phyloP scores from a whole-genome alignment of 1,140 invertebrate species.

The Trachymyrmex septentrionalis region DNA sequence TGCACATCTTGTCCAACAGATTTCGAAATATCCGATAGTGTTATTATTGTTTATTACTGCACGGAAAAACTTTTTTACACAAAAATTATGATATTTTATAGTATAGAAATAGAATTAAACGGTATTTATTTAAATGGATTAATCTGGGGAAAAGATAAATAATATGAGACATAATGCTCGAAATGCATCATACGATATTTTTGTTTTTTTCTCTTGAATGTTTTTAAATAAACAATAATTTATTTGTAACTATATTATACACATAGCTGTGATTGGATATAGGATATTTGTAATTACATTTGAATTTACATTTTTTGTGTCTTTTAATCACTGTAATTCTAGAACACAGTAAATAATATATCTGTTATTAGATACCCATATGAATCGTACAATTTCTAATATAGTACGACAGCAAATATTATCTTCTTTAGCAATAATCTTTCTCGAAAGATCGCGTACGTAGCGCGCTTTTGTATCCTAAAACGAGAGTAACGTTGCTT shows the following conservation, averaged over 20 bases:
- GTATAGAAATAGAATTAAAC: not conserved
- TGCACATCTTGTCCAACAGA: conserved; percentile 22
- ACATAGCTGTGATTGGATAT: not conserved
- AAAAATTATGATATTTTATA: conserved; percentile 13
- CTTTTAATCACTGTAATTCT: not conserved
- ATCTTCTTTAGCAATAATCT: conserved; percentile 15
- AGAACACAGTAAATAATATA: not conserved
- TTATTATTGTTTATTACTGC: conserved; percentile 29
- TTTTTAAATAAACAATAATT: conserved; percentile 4
- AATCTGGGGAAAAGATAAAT: not conserved
- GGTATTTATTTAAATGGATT: not conserved
- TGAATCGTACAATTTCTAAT: conserved; percentile 24
- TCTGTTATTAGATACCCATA: too few relatives aligned
- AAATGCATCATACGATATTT: conserved; percentile 3
- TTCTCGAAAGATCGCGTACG: conserved; percentile 11
- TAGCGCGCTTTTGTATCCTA: conserved; percentile 14
- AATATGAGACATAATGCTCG: conserved; percentile 1
- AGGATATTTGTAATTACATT: not conserved
- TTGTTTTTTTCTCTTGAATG: not conserved
- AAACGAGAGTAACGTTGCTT: conserved; percentile 35
- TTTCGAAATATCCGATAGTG: conserved; percentile 36
- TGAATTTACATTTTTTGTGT: not conserved
- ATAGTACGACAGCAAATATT: not conserved
- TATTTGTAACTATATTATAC: not conserved
- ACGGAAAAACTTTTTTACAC: conserved; percentile 17